Base-by-base conservation (phyloP, 2,797 vertebrate species). In the Salarias fasciatus region DNA sequence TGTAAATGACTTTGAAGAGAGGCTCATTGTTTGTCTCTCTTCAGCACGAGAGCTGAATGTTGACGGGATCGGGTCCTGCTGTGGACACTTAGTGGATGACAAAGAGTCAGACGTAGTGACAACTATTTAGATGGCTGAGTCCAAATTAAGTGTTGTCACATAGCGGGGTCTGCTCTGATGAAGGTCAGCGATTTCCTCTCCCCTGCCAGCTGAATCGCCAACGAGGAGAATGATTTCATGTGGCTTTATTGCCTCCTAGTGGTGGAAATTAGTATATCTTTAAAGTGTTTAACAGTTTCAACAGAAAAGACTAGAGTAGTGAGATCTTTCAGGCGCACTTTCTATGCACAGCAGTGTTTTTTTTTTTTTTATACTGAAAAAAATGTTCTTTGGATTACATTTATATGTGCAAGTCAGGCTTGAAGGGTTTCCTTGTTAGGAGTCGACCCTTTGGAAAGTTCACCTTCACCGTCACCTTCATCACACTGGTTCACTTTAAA, bases 241-340 rank as follows among this genome's bases (percentile, higher is more conserved):
- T 65, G 61, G 36, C 42, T 74, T 40, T 76, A 76, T 41, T 87
- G 83, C 86, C 90, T 53, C 79, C 65, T 72, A 41, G 77, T 89
- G 90, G 84, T 61, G 3, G 3, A 18, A 79, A n/a, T 36, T 1
- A 4, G 63, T 9, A 35, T 9, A 9, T 2, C n/a, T n/a, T n/a
- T 0, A 30, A 2, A 55, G 4, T 43, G 38, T 36, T 38, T 24
- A 12, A 35, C n/a, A n/a, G n/a, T n/a, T n/a, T n/a, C n/a, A n/a
- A 1, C 5, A 36, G 18, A 37, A 53, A 8, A 11, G 33, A 15
- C 11, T 24, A 14, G 35, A 8, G 13, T 14, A 11, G 24, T 49
- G n/a, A 29, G 29, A 11, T 53, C 29, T 37, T 1, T 9, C 29
- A 30, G 38, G 24, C 14, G 18, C 18, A 24, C 18, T 24, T 24